Evolutionary conservation across 2,888 invertebrate species (phyloP), one percentile per base, ranked within the genome.

Genomic region (Chrysina gloriosa): DNA sequence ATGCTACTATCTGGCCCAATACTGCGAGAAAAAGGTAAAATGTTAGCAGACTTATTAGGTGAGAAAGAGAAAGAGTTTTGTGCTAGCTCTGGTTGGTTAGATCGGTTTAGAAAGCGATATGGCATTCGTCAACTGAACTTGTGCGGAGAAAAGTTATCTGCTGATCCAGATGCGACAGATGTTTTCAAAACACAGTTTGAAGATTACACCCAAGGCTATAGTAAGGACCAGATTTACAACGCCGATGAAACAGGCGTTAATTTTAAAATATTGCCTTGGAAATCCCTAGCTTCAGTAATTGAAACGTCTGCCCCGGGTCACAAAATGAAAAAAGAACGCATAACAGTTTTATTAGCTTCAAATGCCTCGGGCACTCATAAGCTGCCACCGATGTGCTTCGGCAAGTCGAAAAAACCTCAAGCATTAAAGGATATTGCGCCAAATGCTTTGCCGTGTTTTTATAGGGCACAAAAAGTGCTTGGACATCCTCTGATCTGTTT

Each of bases 11-110:
- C 52, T 7, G 25, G 21, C 7, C 52, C 52, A 16, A 52, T 52
- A 7, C 9, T 52, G 11, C 52, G 21, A 52, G 52, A 52, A 16
- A 52, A 52, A 4, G 52, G 21, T 9, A 21, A 7, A 27, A 19
- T 3, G 1, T 14, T 52, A 7, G 7, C 7, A 7, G 23, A 52
- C 6, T 9, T 21, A 27, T 27, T 52, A 14, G 27, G 23, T 9
- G 52, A 52, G 21, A 23, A 23, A 7, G 25, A 7, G 3, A 6
- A 6, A 25, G 14, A 52, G 9, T 52, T 52, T 27, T 21, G 21
- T 14, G 52, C 52, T 6, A 52, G 52, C 21, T 9, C 27, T 2
- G 52, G 52, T 14, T 52, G 52, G 52, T 5, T 52, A 7, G 52
- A 52, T 23, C 9, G 19, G n/a, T 52, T 16, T 16, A 52, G 21